A percentile compares a stretch with the other conserved stretches of the same genome.
Conservation (phyloP, 2,888 invertebrate genomes). For the Helicoverpa assulta region DNA sequence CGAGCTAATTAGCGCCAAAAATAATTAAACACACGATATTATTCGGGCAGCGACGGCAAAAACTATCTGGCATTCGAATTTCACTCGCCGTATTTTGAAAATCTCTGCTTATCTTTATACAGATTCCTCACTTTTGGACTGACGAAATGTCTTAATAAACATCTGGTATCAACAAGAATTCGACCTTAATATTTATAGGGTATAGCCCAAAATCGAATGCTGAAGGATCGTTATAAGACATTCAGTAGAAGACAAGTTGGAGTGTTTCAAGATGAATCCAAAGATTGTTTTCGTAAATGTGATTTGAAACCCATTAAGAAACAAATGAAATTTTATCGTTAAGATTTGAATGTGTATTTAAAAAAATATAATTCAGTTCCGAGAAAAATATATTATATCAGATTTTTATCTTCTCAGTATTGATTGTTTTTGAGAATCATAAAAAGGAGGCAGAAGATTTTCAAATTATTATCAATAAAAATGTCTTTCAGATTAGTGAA, state of each 20-base stretch:
- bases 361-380: constrained; percentile 54
- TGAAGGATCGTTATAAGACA: constrained; percentile 8
- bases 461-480: neutral
- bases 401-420: constrained; percentile 31
- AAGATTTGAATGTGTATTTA: constrained; percentile 67
- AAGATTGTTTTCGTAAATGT: constrained; percentile 81
- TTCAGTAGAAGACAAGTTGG: constrained; percentile 69
- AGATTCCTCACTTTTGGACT: constrained; percentile 69
- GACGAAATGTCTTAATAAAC: constrained; percentile 54
- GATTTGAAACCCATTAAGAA: constrained; percentile 68
- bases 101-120: constrained; percentile 82
- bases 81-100: constrained; percentile 89
- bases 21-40: constrained; percentile 85
- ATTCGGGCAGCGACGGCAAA: constrained; percentile 76
- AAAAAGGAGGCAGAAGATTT: neutral
- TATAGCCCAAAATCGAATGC: constrained; percentile 16
- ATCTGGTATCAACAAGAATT: constrained; percentile 1
- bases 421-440: constrained; percentile 7
- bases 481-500: neutral
- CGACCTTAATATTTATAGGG: constrained; percentile 11
- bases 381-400: constrained; percentile 34
- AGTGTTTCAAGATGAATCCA: constrained; percentile 85
- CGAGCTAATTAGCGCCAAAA: constrained; percentile 82
- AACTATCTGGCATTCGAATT: constrained; percentile 83
- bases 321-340: constrained; percentile 81